Evolutionary conservation across 2,888 invertebrate genomes (phyloP).

Genomic region (Petrolisthes manimaculis): DNA sequence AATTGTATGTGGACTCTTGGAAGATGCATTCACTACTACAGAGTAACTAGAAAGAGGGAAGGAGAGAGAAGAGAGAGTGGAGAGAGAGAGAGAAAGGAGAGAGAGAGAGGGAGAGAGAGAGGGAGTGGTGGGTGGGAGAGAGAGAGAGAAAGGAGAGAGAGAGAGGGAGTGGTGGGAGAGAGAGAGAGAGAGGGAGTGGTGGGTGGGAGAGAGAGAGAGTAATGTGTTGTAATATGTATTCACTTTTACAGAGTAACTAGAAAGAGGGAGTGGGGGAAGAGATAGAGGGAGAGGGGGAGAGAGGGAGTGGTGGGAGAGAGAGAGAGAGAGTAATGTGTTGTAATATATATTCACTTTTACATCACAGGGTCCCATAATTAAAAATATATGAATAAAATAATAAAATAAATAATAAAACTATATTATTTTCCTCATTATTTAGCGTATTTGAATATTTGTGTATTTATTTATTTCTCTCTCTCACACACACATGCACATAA

Average conservation of each 20-base stretch:
- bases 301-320: not conserved
- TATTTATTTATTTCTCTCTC: too few relatives aligned
- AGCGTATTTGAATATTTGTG: too few relatives aligned
- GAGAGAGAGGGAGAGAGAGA: too few relatives aligned
- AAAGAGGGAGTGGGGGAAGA: not conserved
- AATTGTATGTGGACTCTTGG: conserved; percentile 48
- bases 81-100: not conserved
- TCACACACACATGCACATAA: too few relatives aligned
- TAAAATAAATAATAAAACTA: too few relatives aligned
- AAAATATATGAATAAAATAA: too few relatives aligned
- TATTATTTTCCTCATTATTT: too few relatives aligned
- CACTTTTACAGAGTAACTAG: not conserved
- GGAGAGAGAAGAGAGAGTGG: not conserved
- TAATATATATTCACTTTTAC: too few relatives aligned
- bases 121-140: not conserved
- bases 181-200: not conserved
- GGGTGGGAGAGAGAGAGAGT: conserved; percentile 20
- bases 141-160: not conserved
- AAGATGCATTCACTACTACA: conserved; percentile 27
- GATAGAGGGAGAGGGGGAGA: not conserved
- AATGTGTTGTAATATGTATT: not conserved
- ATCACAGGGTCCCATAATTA: too few relatives aligned
- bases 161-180: not conserved
- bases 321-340: not conserved
- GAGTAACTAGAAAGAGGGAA: conserved; percentile 4